Evolutionary conservation across 2,797 vertebrate species (phyloP).

Genomic region (Sebastes diploproa): DNA sequence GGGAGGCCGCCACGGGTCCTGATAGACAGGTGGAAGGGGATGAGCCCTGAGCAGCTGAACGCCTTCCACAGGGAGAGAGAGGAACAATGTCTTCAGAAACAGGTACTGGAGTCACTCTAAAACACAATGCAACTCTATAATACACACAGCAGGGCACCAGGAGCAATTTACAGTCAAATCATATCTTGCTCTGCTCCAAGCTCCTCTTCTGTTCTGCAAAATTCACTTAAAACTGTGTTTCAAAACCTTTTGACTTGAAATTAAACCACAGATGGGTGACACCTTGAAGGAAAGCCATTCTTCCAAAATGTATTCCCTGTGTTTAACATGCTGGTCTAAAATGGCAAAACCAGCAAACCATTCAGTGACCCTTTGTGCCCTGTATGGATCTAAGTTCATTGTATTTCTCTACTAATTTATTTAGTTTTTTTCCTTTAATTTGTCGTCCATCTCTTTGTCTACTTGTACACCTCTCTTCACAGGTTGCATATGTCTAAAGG

Average conservation of each 20-base stretch:
- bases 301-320: background rate
- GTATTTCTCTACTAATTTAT: background rate
- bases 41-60: conserved; percentile 75
- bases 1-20: conserved; percentile 48
- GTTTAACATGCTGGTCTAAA: background rate
- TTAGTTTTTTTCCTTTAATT: background rate
- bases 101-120: conserved; percentile 62
- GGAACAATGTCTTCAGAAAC: conserved; percentile 68
- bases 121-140: background rate
- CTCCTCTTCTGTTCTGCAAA: background rate
- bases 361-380: background rate
- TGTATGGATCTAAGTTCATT: background rate
- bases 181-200: too few relatives aligned
- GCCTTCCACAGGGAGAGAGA: conserved; percentile 73
- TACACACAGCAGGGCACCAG: background rate
- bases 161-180: background rate
- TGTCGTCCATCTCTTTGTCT: background rate
- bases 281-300: background rate
- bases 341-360: background rate
- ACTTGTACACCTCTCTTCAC: background rate
- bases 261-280: background rate
- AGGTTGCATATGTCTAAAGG: background rate
- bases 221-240: background rate
- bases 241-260: background rate
- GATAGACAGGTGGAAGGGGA: conserved; percentile 83